Evolutionary conservation across 1,140 invertebrate genomes (phyloP), one percentile per base, ranked within the genome.

Genomic region (Trichonephila clavata): DNA sequence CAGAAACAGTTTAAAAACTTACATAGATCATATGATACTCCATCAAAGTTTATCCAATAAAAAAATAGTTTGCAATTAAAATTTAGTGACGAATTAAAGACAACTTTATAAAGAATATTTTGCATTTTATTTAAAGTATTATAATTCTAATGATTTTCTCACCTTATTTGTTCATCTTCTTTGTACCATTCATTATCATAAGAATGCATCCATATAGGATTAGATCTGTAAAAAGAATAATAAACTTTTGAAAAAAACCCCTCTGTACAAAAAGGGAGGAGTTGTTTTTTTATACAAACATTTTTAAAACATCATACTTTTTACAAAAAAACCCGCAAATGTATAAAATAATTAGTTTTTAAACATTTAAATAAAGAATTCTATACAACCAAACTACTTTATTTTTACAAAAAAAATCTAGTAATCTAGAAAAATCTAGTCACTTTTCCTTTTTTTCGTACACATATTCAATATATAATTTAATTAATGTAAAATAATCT

Each of bases 181-280:
- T 99, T 99, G 95, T 98, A 98, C 98, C 98, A 99, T 89, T 95
- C 98, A 95, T 99, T 99, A 96, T 98, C 98, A 95, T 98, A 99
- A 13, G 98, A 98, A 95, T 98, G 98, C 96, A 99, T 97, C 98
- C 98, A 99, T 94, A 99, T 99, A 0, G 98, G 98, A 96, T 99
- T 99, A 14, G 98, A 98, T 60, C 95, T 95, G 57, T 77, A 6
- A 32, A 7, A 16, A 18, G 14, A 39, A 18, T 6, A 39, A 68
- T 68, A 50, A 2, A 50, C 7, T 50, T 50, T 50, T 10, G 10
- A 50, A 5, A 13, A 2, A 10, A 50, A 50, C 7, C 0, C 2
- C 10, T 50, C 10, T 50, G 50, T 0, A 50, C 50, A 50, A 10
- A 50, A 50, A 7, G 50, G 10, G 50, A 13, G 5, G 7, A 13